phyloP scores from a whole-genome alignment of 1,140 invertebrate species.

The Drosophila truncata region DNA sequence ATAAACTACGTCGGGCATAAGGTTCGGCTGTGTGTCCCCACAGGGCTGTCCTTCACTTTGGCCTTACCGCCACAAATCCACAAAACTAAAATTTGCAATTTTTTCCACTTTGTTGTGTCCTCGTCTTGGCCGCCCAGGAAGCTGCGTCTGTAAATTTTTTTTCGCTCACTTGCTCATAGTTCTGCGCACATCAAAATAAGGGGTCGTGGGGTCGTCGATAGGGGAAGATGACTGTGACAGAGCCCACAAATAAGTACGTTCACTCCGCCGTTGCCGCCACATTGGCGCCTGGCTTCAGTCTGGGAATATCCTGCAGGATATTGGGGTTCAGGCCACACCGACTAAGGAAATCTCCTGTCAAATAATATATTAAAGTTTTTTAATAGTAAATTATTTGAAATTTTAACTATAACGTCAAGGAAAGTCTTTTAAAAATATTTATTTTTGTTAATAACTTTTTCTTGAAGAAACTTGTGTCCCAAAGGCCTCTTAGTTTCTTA shows the following conservation, averaged over 20 bases:
- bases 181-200: slow-evolving; percentile 73
- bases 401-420: not conserved
- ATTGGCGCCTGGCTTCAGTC: slow-evolving; percentile 56
- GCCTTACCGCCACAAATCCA: slow-evolving; percentile 47
- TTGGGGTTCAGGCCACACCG: slow-evolving; percentile 18
- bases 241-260: slow-evolving; percentile 35
- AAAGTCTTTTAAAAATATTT: not conserved
- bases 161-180: slow-evolving; percentile 47
- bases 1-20: slow-evolving; percentile 62
- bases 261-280: slow-evolving; percentile 43
- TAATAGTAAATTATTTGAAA: no score
- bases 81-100: slow-evolving; percentile 81
- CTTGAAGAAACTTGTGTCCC: no score
- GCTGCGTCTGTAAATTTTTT: slow-evolving; percentile 69
- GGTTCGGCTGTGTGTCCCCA: slow-evolving; percentile 31
- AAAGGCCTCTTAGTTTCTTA: not conserved
- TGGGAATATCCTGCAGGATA: slow-evolving; percentile 58
- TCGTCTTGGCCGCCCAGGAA: slow-evolving; percentile 64
- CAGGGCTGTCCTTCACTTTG: slow-evolving; percentile 15
- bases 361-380: not conserved
- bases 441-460: not conserved
- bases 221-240: slow-evolving; percentile 37
- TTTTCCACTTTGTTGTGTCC: slow-evolving; percentile 67
- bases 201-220: slow-evolving; percentile 43
- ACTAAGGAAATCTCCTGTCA: slow-evolving; percentile 25